Evolutionary conservation across 2,797 vertebrate species (phyloP).

Genomic region (Anabas testudineus): DNA sequence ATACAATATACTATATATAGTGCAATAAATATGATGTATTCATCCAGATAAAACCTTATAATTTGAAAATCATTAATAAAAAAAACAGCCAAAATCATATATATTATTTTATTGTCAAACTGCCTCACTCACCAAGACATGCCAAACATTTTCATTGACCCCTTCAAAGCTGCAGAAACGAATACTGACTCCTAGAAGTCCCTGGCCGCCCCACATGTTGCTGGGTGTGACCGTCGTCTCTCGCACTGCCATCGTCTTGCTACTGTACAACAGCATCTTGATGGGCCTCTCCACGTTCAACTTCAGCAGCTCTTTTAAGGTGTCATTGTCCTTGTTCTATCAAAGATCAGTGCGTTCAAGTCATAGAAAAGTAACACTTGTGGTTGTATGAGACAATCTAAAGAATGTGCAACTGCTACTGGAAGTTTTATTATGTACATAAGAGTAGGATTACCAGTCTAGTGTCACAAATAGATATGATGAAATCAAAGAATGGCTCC

Average conservation of each 20-base stretch:
- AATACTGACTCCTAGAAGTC: constrained; percentile 96
- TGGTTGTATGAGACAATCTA: background rate
- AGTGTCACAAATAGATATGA: constrained; percentile 93
- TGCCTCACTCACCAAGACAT: constrained; percentile 89
- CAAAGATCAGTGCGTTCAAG: constrained; percentile 3
- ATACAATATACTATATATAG: background rate
- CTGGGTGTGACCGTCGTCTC: constrained; percentile 94
- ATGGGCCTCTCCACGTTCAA: constrained; percentile 94
- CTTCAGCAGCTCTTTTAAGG: constrained; percentile 94
- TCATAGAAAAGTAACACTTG: background rate
- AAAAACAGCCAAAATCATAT: too few species aligned
- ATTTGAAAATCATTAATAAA: too few species aligned
- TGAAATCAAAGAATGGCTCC: constrained; percentile 99
- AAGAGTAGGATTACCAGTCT: constrained; percentile 88
- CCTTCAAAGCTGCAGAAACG: constrained; percentile 98
- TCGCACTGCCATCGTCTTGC: constrained; percentile 93
- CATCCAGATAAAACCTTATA: background rate
- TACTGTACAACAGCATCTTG: constrained; percentile 95
- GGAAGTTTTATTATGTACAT: background rate
- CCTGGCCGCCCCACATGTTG: constrained; percentile 96
- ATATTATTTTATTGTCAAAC: too few species aligned
- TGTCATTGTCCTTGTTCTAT: constrained; percentile 97
- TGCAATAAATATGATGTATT: too few species aligned
- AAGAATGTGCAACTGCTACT: background rate
- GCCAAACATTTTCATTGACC: constrained; percentile 97